phyloP scores from a whole-genome alignment of 1,140 invertebrate species.

The Ctenoplectra terminalis region DNA sequence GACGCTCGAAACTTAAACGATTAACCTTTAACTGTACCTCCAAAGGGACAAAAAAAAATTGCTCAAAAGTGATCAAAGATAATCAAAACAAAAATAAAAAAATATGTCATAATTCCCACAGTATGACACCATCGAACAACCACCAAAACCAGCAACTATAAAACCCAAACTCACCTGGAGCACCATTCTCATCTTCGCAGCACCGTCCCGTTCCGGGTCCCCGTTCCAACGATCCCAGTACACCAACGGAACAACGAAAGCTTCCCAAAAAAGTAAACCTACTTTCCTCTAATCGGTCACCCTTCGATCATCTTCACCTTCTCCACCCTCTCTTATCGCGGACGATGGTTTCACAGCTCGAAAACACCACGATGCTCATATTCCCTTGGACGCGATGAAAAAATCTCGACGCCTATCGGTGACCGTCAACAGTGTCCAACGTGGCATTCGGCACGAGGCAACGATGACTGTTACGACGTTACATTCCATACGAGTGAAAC shows the following conservation, averaged over 20 bases:
- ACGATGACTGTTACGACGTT: no score
- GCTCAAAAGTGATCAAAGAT: no score
- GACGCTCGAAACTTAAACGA: no score
- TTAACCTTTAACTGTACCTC: no score
- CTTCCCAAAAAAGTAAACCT: background rate
- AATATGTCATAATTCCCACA: conserved; percentile 4
- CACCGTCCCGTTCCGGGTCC: background rate
- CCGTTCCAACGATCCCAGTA: no score
- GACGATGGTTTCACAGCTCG: conserved; percentile 7
- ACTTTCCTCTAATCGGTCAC: background rate
- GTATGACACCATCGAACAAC: background rate
- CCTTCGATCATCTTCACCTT: conserved; percentile 42
- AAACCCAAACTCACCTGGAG: conserved; percentile 56
- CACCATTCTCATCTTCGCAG: conserved; percentile 52
- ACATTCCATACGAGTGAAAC: background rate
- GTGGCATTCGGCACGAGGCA: background rate
- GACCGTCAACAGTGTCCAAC: background rate
- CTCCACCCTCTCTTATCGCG: background rate
- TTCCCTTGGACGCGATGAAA: background rate
- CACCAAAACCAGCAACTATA: background rate
- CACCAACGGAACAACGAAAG: background rate
- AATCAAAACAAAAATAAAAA: no score
- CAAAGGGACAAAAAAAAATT: no score
- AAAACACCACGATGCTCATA: conserved; percentile 28
- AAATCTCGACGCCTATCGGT: background rate